Evolutionary conservation across 2,888 invertebrate species (phyloP).

Genomic region (Fissipunctia ypsillon): DNA sequence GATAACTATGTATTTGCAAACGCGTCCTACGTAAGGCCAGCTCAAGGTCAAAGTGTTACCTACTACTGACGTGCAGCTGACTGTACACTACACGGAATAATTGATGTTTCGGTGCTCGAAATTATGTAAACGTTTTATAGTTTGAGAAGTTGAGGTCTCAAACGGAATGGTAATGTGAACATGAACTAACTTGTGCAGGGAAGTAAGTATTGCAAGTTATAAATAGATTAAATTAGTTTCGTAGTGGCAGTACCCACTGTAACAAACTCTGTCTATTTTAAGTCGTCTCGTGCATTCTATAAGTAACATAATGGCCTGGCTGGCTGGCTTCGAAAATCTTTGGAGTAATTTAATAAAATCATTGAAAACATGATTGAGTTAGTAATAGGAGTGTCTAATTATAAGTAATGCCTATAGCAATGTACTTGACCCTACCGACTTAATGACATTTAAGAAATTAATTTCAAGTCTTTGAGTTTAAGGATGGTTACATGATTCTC

Average conservation of each 20-base stretch:
- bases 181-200: conserved; percentile 14
- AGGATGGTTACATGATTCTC: too few relatives aligned
- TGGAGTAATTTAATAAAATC: not conserved
- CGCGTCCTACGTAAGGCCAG: not conserved
- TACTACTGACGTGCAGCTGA: not conserved
- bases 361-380: not conserved
- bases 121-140: conserved; percentile 29
- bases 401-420: not conserved
- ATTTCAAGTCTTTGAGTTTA: not conserved
- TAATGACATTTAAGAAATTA: not conserved
- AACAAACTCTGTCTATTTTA: not conserved
- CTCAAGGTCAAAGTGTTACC: not conserved
- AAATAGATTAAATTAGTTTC: conserved; percentile 14
- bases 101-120: conserved; percentile 40
- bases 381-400: not conserved
- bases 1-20: too few relatives aligned
- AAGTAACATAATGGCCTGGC: not conserved
- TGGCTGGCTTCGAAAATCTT: not conserved
- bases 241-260: not conserved
- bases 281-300: not conserved
- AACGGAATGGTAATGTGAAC: conserved; percentile 40
- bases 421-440: not conserved
- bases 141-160: conserved; percentile 32
- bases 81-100: conserved; percentile 49
- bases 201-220: conserved; percentile 17